phyloP scores from a whole-genome alignment of 2,888 invertebrate genomes.

The Arrhopalites spinosus region DNA sequence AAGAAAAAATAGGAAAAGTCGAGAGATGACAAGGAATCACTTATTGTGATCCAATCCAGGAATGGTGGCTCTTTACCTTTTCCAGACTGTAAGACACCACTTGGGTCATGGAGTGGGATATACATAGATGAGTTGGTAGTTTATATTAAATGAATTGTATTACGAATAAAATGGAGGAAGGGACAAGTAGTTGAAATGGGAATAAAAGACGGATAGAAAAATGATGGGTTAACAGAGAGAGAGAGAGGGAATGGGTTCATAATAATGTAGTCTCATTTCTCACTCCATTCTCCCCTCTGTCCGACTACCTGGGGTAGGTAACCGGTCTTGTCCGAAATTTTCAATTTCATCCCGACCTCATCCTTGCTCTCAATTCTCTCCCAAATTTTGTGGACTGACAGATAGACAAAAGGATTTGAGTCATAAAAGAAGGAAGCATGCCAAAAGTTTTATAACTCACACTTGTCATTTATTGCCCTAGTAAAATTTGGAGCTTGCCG shows the following conservation, averaged over 20 bases:
- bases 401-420: conserved; percentile 2
- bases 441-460: conserved; percentile 14
- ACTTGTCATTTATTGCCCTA: conserved; percentile 29
- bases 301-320: conserved; percentile 16
- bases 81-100: no score
- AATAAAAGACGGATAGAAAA: neutral
- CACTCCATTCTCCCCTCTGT: neutral
- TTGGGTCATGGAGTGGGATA: no score
- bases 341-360: neutral
- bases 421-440: conserved; percentile 14
- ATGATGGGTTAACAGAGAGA: neutral
- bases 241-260: neutral
- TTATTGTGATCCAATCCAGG: neutral
- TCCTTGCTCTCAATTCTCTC: neutral
- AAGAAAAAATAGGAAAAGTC: neutral
- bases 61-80: no score
- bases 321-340: conserved; percentile 9
- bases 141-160: no score
- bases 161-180: no score
- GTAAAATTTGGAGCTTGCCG: conserved; percentile 24
- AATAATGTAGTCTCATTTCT: conserved; percentile 6
- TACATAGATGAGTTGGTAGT: no score
- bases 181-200: neutral
- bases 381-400: neutral
- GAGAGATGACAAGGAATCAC: conserved; percentile 10